A percentile compares a stretch with the other conserved stretches of the same genome.
phyloP scores from a whole-genome alignment of 2,797 vertebrate species.

The Iguana delicatissima region DNA sequence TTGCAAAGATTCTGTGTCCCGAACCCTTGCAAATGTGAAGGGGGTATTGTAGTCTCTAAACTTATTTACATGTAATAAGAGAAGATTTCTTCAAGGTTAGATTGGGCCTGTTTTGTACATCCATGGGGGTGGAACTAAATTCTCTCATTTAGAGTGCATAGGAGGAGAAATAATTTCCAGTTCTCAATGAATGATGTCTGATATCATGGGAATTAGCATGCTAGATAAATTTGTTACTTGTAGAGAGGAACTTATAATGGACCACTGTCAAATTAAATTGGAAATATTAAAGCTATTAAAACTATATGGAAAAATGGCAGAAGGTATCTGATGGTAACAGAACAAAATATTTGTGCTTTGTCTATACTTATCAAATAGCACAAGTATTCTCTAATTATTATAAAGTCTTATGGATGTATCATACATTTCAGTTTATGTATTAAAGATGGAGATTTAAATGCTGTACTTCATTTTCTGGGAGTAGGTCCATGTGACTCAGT shows the following conservation, averaged over 20 bases:
- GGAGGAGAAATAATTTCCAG: background rate
- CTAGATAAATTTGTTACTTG: background rate
- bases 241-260: rapidly evolving
- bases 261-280: rapidly evolving
- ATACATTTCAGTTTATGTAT: background rate
- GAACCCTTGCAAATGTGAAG: no score
- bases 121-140: background rate
- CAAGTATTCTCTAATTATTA: slow-evolving; percentile 2
- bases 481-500: background rate
- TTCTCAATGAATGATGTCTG: background rate
- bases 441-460: background rate
- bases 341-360: background rate
- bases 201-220: background rate
- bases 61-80: background rate
- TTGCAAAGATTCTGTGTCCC: no score
- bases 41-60: background rate
- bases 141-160: background rate
- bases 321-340: background rate
- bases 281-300: background rate
- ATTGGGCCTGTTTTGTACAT: rapidly evolving
- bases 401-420: background rate
- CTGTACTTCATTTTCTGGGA: background rate
- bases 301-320: background rate
- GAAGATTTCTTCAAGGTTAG: background rate
- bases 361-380: background rate